Conservation (phyloP, 2,113 vertebrate genomes). For the Progne subis region DNA sequence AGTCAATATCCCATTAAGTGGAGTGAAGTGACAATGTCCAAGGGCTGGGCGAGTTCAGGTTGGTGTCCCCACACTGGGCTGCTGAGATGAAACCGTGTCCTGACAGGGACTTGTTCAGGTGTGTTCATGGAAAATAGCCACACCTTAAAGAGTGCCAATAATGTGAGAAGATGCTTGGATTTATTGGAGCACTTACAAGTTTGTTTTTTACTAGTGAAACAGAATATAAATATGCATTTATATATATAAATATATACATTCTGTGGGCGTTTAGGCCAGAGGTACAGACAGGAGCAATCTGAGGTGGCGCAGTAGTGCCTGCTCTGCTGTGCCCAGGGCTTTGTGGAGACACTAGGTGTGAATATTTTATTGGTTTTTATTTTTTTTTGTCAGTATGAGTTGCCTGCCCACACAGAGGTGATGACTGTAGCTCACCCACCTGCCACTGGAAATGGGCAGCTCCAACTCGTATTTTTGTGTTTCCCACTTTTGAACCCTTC, state of each 20-base stretch:
- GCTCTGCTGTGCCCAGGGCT: background rate
- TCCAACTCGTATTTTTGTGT: rapidly evolving
- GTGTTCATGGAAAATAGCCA: rapidly evolving
- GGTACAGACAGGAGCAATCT: background rate
- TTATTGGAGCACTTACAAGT: background rate
- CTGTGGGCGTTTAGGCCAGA: background rate
- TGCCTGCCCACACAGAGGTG: background rate
- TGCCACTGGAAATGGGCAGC: background rate
- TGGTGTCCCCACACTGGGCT: background rate
- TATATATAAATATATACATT: background rate
- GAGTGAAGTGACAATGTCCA: background rate
- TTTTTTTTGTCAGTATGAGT: background rate
- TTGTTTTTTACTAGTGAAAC: background rate
- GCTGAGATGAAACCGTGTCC: background rate
- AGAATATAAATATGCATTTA: no score
- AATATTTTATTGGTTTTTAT: background rate
- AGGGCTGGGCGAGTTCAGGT: background rate
- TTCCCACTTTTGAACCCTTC: background rate
- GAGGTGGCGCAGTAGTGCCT: background rate
- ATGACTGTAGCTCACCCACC: background rate
- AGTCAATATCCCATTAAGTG: conserved; percentile 6
- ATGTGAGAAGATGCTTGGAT: background rate
- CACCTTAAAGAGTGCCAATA: background rate
- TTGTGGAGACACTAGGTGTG: background rate
- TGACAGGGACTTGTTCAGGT: rapidly evolving